phyloP scores from a whole-genome alignment of 2,888 invertebrate genomes.

The Drosophila prostipennis region DNA sequence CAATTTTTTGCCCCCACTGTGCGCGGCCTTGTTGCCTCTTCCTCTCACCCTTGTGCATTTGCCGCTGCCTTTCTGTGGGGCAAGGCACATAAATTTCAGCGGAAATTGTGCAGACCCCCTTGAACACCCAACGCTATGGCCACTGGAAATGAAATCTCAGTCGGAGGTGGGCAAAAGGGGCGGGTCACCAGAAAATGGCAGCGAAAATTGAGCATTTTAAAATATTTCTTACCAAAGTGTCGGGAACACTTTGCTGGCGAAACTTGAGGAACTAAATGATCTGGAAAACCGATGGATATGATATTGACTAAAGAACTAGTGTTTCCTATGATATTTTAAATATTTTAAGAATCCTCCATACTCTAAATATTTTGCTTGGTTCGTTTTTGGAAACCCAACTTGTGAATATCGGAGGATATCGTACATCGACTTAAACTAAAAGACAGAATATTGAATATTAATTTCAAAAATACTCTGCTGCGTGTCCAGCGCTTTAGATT shows the following conservation, averaged over 20 bases:
- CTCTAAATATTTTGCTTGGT: no score
- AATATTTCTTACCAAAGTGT: constrained; percentile 6
- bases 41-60: constrained; percentile 8
- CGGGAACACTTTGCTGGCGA: constrained; percentile 7
- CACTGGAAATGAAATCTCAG: constrained; percentile 34
- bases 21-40: constrained; percentile 37
- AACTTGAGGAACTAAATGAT: constrained; percentile 1
- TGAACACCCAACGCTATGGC: constrained; percentile 1
- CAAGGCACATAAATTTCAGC: constrained; percentile 64
- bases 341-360: no score
- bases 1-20: constrained; percentile 64
- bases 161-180: background rate
- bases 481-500: background rate
- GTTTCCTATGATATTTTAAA: no score
- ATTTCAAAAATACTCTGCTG: no score
- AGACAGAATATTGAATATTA: background rate
- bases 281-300: background rate
- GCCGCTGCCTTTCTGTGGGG: constrained; percentile 17
- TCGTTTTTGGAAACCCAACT: no score
- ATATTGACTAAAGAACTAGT: background rate
- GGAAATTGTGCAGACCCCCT: constrained; percentile 55
- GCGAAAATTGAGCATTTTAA: background rate
- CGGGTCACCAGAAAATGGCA: constrained; percentile 2
- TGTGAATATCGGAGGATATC: no score
- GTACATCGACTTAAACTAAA: background rate